Conservation (phyloP, 2,113 vertebrate genomes). For the Verasper variegatus region DNA sequence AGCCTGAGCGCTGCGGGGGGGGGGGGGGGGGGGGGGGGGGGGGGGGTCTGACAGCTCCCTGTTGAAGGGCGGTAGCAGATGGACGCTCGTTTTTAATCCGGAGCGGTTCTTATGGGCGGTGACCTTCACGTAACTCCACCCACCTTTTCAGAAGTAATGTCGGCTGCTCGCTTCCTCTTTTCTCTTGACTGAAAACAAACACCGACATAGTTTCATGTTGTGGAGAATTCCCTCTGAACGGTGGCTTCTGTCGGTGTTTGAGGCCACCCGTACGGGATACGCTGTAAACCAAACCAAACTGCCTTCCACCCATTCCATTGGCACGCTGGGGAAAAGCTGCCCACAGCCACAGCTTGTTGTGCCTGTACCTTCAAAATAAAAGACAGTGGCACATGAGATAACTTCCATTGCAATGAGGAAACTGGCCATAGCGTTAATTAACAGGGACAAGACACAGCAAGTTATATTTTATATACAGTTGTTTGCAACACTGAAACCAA, state of each 20-base stretch:
- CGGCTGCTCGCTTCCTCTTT: background rate
- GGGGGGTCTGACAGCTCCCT: background rate
- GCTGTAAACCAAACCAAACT: background rate
- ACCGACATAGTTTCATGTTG: background rate
- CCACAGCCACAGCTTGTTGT: background rate
- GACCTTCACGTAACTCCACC: background rate
- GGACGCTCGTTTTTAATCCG: background rate
- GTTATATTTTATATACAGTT: too few species aligned
- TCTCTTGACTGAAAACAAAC: background rate
- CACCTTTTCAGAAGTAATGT: background rate
- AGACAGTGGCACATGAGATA: background rate
- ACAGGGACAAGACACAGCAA: too few species aligned
- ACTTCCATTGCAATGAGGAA: background rate
- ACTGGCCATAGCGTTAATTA: too few species aligned
- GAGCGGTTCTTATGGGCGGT: background rate
- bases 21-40: too few species aligned
- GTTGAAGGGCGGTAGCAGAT: background rate
- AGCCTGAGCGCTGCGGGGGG: too few species aligned
- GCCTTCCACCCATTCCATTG: background rate
- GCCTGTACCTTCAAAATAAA: slow-evolving; percentile 30
- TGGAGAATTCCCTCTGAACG: background rate
- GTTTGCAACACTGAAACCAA: too few species aligned
- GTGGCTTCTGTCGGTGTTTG: background rate
- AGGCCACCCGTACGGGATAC: background rate
- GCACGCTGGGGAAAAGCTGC: background rate